Evolutionary conservation across 2,888 invertebrate genomes (phyloP), one percentile per base, ranked within the genome.

Genomic region (Melipona beecheii): DNA sequence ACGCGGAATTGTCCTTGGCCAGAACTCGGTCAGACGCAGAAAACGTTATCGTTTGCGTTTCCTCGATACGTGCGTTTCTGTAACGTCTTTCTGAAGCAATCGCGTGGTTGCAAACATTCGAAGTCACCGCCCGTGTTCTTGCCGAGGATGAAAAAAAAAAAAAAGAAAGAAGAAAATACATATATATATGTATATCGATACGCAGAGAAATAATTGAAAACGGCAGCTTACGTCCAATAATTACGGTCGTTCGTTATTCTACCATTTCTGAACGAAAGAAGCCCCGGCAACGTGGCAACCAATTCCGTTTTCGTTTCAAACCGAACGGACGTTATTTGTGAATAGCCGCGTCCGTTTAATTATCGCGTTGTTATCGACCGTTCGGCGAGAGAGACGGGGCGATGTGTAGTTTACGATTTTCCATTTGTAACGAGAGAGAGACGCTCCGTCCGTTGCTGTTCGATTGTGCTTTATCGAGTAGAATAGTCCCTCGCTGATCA

Each of bases 281-380:
- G 24, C 50, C 24, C 6, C 24, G 17, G n/a, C 24, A 13, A 24
- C 62, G 62, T 62, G 21, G 27, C 52, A 21, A 49, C 3, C 65
- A 74, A 52, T 54, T 54, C 65, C 65, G 54, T 54, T 65, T 54
- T 52, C 36, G 27, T 65, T 65, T 24, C 24, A 19, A n/a, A 24
- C 21, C 66, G 49, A 60, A 72, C 17, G 36, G 19, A 27, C 24
- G 36, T 19, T 17, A 21, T 9, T 15, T 52, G 43, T 21, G 13
- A 71, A 54, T 31, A 24, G 50, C 65, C 60, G 24, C 21, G 36
- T 62, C 43, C 50, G 56, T 68, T 81, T 66, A 83, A 83, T 83
- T 75, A 68, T 69, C 56, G 17, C 15, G 13, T 49, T 21, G 58
- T 66, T 72, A 27, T 36, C 60, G 19, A n/a, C 15, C 24, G 11